A percentile compares a stretch with the other conserved stretches of the same genome.
Evolutionary conservation across 2,888 invertebrate species (phyloP).

Genomic region (Cantharis nigra): DNA sequence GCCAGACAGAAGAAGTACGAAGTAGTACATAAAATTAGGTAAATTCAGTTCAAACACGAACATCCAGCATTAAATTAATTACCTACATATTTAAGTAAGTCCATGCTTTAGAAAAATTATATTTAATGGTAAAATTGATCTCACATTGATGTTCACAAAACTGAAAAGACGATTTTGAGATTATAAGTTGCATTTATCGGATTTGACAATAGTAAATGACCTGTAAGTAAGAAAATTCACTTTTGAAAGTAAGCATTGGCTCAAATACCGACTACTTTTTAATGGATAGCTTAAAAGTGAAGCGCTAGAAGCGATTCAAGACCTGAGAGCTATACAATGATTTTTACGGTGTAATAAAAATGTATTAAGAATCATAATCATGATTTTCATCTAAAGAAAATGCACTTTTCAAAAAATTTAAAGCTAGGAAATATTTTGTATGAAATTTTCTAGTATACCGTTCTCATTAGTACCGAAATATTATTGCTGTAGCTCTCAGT

Average conservation of each 20-base stretch:
- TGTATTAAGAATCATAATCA: neutral
- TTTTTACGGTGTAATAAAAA: neutral
- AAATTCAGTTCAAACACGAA: neutral
- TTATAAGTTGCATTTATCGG: neutral
- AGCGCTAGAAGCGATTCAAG: neutral
- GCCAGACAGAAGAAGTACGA: neutral
- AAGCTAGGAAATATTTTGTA: neutral
- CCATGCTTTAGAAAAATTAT: neutral
- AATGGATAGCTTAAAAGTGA: neutral
- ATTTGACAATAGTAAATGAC: neutral
- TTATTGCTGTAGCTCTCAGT: neutral
- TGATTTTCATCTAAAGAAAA: neutral
- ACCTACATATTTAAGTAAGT: neutral
- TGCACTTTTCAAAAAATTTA: neutral
- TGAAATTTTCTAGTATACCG: too few species aligned
- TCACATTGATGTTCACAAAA: neutral
- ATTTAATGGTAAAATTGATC: neutral
- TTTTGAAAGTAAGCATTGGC: neutral
- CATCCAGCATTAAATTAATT: neutral
- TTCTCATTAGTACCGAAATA: neutral
- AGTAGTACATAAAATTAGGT: neutral
- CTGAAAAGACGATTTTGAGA: neutral
- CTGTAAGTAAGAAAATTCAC: neutral
- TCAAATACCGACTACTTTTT: neutral
- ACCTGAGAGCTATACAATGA: neutral